Evolutionary conservation across 2,113 vertebrate species (phyloP).

Genomic region (Mirza zaza): DNA sequence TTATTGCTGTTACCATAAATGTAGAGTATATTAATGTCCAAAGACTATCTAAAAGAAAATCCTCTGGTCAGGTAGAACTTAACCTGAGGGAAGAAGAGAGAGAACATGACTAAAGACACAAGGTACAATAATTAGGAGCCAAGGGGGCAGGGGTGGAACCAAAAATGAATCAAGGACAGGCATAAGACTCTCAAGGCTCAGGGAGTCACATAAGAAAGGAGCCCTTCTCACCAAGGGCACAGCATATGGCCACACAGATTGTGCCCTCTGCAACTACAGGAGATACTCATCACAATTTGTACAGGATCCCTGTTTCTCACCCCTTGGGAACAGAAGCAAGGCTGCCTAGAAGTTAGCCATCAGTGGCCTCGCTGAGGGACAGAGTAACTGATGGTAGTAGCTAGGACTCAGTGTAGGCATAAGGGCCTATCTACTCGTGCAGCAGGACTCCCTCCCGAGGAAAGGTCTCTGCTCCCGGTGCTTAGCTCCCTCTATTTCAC

Average conservation of each 20-base stretch:
- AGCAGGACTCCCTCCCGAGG: background rate
- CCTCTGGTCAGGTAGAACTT: background rate
- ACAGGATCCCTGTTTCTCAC: background rate
- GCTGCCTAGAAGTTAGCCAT: background rate
- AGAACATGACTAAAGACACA: background rate
- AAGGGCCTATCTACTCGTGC: background rate
- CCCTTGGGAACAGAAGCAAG: background rate
- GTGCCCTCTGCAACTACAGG: background rate
- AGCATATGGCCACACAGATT: background rate
- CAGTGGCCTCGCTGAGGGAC: background rate
- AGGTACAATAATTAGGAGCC: background rate
- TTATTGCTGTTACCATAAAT: background rate
- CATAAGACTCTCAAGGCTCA: background rate
- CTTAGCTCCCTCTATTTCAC: background rate
- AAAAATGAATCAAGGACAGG: background rate
- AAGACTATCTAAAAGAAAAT: background rate
- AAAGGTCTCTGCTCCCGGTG: background rate
- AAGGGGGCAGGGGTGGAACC: background rate
- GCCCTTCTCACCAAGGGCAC: background rate
- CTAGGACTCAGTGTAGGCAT: background rate
- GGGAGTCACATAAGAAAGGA: background rate
- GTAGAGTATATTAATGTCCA: background rate
- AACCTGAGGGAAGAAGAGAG: background rate
- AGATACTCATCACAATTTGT: background rate
- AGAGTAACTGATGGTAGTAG: background rate